Base-by-base conservation (phyloP, 1,140 invertebrate genomes). In the Aphis gossypii region DNA sequence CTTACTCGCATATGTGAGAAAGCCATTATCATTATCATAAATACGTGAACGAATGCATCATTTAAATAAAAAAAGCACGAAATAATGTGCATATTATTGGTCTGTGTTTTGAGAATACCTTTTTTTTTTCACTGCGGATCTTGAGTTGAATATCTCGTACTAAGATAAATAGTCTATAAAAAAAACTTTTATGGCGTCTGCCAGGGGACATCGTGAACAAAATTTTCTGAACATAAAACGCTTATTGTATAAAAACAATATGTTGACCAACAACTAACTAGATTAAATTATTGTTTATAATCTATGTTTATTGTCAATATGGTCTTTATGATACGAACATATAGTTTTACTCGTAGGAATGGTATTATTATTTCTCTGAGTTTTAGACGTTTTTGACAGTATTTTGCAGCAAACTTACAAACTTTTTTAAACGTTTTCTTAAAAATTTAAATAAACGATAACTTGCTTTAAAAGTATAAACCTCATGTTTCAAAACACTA, bases 111-210 rank as follows among this genome's bases (percentile, higher is more conserved):
- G 30, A 11, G 4, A 30, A n/a, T 68, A n/a, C 30, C 0, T 30
- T 68, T 60, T 56, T n/a, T 9, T 8, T 30, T 14, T 30, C 9
- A n/a, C 30, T 11, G 4, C 5, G 1, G 0, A 18, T 51, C 18
- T 51, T 51, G 2, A n/a, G 30, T 68, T n/a, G 9, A 68, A 9
- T 30, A n/a, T 41, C 38, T 41, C 3, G 14, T 68, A 30, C 56
- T 11, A 0, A 30, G 25, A 11, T 25, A 41, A 41, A 41, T 41
- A 41, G 2, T 41, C 38, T 41, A 41, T 30, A 11, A 56, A 3
- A 23, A 11, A 11, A 4, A 11, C 25, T 23, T 0, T 8, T 0
- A 30, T 0, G 0, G 30, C 3, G 25, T 60, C 9, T 25, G 11
- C 9, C 11, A 25, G 56, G 9, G 7, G 6, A 30, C 25, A 60